phyloP scores from a whole-genome alignment of 2,113 vertebrate species.

The Chauna torquata region DNA sequence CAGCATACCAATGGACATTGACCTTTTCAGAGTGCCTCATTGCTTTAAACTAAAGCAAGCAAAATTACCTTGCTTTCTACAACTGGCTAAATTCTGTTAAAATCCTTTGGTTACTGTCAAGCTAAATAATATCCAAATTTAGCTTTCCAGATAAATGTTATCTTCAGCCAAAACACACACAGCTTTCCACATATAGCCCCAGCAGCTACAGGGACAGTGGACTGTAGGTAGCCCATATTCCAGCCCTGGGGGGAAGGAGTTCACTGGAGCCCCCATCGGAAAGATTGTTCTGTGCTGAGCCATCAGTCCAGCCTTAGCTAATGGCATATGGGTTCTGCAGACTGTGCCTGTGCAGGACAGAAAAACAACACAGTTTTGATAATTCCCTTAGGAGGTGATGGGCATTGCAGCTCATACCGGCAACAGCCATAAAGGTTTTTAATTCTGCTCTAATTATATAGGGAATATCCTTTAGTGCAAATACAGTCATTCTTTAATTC shows the following conservation, averaged over 20 bases:
- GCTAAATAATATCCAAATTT: neutral
- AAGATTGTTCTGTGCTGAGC: rapidly evolving
- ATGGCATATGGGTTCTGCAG: rapidly evolving
- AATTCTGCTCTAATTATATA: neutral
- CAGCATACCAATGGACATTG: neutral
- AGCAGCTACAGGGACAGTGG: neutral
- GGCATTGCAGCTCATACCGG: neutral
- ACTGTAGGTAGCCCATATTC: neutral
- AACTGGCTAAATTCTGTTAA: neutral
- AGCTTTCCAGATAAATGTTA: neutral
- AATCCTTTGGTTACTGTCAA: neutral
- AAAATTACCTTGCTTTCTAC: neutral
- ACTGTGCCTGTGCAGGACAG: neutral
- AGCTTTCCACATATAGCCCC: neutral
- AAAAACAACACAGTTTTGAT: neutral
- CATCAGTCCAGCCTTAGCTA: neutral
- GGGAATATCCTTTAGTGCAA: neutral
- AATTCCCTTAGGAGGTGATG: neutral
- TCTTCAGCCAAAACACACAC: neutral
- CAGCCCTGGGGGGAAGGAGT: neutral
- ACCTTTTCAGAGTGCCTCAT: neutral
- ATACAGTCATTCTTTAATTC: neutral
- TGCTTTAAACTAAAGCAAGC: slow-evolving; percentile 2
- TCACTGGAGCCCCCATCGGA: rapidly evolving
- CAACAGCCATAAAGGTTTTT: neutral